Conservation (phyloP, 2,888 invertebrate species). For the Galeopsomyia nigrocyanea region DNA sequence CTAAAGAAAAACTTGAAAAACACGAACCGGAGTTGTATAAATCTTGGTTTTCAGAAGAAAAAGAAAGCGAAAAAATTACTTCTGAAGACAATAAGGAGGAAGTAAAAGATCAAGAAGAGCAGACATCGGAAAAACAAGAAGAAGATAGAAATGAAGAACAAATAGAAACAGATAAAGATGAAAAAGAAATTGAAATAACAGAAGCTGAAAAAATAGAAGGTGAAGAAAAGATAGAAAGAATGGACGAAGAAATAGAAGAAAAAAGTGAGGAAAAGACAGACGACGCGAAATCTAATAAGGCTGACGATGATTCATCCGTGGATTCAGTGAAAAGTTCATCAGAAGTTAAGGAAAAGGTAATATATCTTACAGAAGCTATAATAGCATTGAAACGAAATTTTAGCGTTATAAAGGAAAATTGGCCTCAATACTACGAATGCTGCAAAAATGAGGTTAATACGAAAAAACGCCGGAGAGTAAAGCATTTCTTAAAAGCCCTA, state of each 20-base stretch:
- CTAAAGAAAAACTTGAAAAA: conserved; percentile 34
- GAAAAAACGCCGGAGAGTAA: conserved; percentile 32
- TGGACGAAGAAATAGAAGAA: too few species aligned
- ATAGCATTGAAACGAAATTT: conserved; percentile 44
- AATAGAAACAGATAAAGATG: too few species aligned
- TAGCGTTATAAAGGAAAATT: conserved; percentile 36
- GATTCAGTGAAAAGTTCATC: not conserved
- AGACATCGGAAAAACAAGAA: too few species aligned
- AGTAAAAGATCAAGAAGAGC: too few species aligned
- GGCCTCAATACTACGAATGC: conserved; percentile 40
- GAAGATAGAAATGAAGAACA: too few species aligned
- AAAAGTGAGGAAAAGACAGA: not conserved
- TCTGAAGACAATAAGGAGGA: not conserved
- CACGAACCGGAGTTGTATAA: conserved; percentile 41
- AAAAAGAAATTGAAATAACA: too few species aligned
- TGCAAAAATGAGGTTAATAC: conserved; percentile 24
- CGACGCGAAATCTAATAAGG: not conserved
- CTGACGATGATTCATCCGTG: not conserved
- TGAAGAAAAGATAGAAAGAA: too few species aligned
- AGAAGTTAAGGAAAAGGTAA: conserved; percentile 28
- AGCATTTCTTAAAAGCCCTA: conserved; percentile 51
- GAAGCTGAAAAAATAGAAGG: too few species aligned
- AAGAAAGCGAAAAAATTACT: not conserved
- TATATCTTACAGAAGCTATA: conserved; percentile 42
- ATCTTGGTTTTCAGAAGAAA: conserved; percentile 24